Percentiles rank a stretch among this genome's conserved stretches.
These are phyloP conservation scores for Pristionchus maxplancki DNA, from an alignment of 2,888 invertebrate species.

Conservation along the genomic window DNA sequence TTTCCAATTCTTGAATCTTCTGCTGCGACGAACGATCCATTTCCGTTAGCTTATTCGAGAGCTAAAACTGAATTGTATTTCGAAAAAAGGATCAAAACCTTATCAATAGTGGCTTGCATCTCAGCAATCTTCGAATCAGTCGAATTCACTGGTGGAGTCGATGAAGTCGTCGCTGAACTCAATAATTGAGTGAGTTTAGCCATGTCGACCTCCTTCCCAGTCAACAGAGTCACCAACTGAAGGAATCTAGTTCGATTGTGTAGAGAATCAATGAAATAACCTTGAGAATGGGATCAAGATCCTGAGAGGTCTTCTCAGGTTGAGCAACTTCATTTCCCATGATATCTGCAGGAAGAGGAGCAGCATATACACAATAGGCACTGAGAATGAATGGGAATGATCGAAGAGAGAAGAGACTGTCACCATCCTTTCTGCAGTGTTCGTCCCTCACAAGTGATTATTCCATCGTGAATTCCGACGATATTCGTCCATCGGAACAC, in stretches of 20 bases:
- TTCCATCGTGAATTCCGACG: conserved; percentile 19
- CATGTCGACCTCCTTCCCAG: background rate
- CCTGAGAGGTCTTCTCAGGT: background rate
- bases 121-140: background rate
- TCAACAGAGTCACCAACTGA: background rate
- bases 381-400: background rate
- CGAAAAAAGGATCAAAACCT: background rate
- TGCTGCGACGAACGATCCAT: background rate
- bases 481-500: conserved; percentile 33
- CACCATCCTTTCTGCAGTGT: conserved; percentile 12
- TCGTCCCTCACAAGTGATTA: background rate
- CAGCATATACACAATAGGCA: background rate
- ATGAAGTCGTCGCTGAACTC: background rate
- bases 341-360: background rate
- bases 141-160: background rate
- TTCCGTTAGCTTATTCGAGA: background rate
- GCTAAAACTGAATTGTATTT: background rate
- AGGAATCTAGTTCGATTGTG: background rate
- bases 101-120: background rate
- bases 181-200: background rate
- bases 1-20: conserved; percentile 12
- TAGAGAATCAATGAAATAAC: background rate
- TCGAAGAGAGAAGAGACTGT: background rate
- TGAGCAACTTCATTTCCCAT: background rate
- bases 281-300: background rate